A percentile compares a stretch with the other conserved stretches of the same genome.
phyloP scores from a whole-genome alignment of 1,140 invertebrate species.

The Cydia pomonella region DNA sequence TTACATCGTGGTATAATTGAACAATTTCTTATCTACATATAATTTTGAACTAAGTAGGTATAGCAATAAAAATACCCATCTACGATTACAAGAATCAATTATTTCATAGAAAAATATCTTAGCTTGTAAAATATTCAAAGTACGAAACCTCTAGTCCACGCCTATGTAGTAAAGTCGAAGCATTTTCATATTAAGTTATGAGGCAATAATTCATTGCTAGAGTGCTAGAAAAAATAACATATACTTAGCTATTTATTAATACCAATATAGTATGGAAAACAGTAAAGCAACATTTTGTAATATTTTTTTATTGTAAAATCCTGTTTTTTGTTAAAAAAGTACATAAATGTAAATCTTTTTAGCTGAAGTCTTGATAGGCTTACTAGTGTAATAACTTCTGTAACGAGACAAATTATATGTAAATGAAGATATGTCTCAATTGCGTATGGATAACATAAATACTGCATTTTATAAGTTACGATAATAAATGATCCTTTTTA shows the following conservation, averaged over 20 bases:
- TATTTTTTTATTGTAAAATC: neutral
- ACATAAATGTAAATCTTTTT: neutral
- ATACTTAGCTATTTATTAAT: constrained; percentile 4
- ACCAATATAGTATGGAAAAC: neutral
- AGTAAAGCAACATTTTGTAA: neutral
- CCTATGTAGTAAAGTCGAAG: constrained; percentile 1
- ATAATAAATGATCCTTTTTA: too few relatives aligned
- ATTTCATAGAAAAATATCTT: neutral
- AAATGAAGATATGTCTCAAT: too few relatives aligned
- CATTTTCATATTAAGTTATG: neutral
- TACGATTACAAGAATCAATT: neutral
- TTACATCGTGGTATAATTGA: too few relatives aligned
- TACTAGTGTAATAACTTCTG: too few relatives aligned
- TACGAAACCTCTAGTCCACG: constrained; percentile 19
- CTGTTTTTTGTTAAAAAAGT: neutral
- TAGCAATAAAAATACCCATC: neutral
- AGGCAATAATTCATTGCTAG: constrained; percentile 34
- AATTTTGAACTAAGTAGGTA: too few relatives aligned
- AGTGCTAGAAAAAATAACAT: constrained; percentile 35
- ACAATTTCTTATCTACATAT: too few relatives aligned
- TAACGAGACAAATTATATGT: too few relatives aligned
- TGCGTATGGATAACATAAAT: too few relatives aligned
- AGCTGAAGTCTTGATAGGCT: neutral
- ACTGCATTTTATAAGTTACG: too few relatives aligned
- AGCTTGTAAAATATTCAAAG: neutral